phyloP scores from a whole-genome alignment of 2,888 invertebrate species.

The Amblyjoppa proteus region DNA sequence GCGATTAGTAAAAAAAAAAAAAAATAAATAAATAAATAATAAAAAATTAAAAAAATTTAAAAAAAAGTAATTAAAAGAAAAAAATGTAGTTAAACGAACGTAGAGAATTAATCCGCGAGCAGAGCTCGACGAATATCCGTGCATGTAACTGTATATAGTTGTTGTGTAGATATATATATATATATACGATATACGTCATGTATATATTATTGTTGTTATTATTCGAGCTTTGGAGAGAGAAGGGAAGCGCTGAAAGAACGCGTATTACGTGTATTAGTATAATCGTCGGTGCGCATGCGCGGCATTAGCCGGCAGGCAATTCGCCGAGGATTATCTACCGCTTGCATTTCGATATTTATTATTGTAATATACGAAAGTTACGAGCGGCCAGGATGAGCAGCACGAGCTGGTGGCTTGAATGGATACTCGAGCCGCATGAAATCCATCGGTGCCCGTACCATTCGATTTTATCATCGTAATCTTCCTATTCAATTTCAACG shows the following conservation, averaged over 20 bases:
- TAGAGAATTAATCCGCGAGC: constrained; percentile 46
- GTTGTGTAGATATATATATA: not conserved
- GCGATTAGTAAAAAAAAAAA: constrained; percentile 18
- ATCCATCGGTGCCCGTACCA: constrained; percentile 14
- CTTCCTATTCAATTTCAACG: constrained; percentile 22
- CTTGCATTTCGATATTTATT: constrained; percentile 60
- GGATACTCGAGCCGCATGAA: constrained; percentile 25
- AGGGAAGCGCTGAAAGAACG: constrained; percentile 31
- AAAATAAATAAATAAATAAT: too few species aligned
- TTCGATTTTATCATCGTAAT: constrained; percentile 21
- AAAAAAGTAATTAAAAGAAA: constrained; percentile 26
- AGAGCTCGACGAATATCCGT: constrained; percentile 6
- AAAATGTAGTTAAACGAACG: constrained; percentile 28
- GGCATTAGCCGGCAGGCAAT: constrained; percentile 42
- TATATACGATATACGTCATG: not conserved
- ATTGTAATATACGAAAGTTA: constrained; percentile 57
- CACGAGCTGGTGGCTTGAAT: constrained; percentile 10
- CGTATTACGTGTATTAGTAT: constrained; percentile 23
- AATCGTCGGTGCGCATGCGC: constrained; percentile 50
- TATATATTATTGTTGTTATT: not conserved
- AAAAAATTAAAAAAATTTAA: too few species aligned
- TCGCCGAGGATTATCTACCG: constrained; percentile 60
- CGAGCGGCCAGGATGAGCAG: constrained; percentile 35
- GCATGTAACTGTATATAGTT: not conserved
- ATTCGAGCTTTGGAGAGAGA: constrained; percentile 3